Conservation (phyloP, 2,113 vertebrate species). For the rat (Rattus norvegicus) region DNA sequence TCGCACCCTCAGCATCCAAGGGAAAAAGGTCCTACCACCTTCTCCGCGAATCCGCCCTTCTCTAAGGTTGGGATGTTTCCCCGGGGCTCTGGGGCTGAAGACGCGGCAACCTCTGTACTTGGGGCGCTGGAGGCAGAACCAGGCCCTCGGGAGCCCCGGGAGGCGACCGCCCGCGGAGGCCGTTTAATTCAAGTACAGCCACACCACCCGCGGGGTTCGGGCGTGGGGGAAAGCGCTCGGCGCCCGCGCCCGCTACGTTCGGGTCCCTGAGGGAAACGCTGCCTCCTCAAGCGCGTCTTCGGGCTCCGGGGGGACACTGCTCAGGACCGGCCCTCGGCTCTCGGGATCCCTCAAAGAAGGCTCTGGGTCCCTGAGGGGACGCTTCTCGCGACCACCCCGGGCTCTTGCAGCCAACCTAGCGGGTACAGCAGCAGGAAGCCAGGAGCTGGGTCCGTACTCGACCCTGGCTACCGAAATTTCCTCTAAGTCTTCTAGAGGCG, state of each 20-base stretch:
- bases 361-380: not conserved
- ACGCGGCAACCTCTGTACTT: not conserved
- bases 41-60: not conserved
- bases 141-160: not conserved
- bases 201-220: not conserved
- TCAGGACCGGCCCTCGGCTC: not conserved
- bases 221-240: not conserved
- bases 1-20: not conserved
- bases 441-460: rapidly evolving
- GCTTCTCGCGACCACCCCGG: not conserved
- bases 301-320: no score
- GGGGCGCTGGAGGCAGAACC: not conserved
- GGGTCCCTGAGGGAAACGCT: no score
- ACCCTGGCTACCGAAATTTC: not conserved
- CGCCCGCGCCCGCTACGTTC: not conserved
- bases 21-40: not conserved
- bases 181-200: conserved; percentile 61
- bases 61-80: conserved; percentile 34
- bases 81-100: not conserved
- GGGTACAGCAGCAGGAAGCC: not conserved
- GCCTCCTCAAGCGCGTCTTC: not conserved
- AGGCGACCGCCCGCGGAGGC: not conserved
- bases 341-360: not conserved
- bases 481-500: rapidly evolving
- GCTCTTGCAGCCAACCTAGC: rapidly evolving